These are phyloP conservation scores for Morpho helenor DNA, from an alignment of 2,888 invertebrate species.

Conservation along the genomic window DNA sequence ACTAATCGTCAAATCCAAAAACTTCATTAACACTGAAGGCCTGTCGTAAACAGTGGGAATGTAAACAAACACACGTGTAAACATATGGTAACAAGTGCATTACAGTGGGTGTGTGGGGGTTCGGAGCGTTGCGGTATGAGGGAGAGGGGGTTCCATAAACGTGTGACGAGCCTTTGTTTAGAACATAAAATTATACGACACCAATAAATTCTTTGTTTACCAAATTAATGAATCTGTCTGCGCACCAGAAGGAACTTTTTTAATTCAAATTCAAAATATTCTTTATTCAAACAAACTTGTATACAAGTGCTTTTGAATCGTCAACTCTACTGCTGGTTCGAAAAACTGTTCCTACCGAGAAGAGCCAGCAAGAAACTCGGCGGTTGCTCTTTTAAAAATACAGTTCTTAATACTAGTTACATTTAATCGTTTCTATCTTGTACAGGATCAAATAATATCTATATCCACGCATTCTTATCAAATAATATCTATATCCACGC, in stretches of 20 bases:
- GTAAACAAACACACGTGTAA: slow-evolving; percentile 68
- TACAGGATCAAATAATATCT: too few species aligned
- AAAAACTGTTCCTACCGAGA: too few species aligned
- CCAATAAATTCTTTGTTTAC: slow-evolving; percentile 76
- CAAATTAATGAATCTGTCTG: slow-evolving; percentile 61
- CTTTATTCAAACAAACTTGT: too few species aligned
- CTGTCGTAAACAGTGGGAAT: slow-evolving; percentile 60
- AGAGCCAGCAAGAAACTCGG: too few species aligned
- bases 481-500: too few species aligned
- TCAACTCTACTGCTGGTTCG: too few species aligned
- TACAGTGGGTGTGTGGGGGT: slow-evolving; percentile 47
- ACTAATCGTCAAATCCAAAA: slow-evolving; percentile 20
- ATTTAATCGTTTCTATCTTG: too few species aligned
- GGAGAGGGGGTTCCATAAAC: slow-evolving; percentile 28
- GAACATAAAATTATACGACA: slow-evolving; percentile 77
- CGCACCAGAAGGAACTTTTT: slow-evolving; percentile 40
- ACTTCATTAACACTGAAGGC: slow-evolving; percentile 39
- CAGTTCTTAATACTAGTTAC: too few species aligned
- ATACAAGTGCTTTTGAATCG: too few species aligned
- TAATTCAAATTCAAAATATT: too few species aligned
- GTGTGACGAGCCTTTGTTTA: slow-evolving; percentile 71
- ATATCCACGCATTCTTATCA: too few species aligned
- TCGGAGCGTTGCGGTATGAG: slow-evolving; percentile 17
- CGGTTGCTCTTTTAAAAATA: too few species aligned
- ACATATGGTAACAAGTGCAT: slow-evolving; percentile 68